phyloP scores from a whole-genome alignment of 2,113 vertebrate species.

The Candoia aspera region DNA sequence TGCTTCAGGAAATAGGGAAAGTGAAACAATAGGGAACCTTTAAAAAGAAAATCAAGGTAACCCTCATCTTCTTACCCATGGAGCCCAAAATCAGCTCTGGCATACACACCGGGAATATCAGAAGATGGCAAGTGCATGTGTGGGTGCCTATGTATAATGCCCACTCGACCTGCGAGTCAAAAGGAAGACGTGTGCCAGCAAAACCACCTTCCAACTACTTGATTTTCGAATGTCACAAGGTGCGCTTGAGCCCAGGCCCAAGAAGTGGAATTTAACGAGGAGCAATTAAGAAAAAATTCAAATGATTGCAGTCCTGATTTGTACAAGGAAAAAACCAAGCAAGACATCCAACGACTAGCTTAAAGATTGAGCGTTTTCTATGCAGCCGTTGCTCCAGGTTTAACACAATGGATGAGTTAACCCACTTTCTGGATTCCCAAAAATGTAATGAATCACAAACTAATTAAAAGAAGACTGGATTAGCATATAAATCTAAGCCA shows the following conservation, averaged over 20 bases:
- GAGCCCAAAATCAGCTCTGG: background rate
- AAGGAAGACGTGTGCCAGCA: background rate
- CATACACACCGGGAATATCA: background rate
- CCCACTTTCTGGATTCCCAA: background rate
- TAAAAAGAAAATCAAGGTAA: too few species aligned
- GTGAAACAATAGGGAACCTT: too few species aligned
- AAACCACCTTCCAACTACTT: constrained; percentile 32
- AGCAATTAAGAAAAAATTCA: background rate
- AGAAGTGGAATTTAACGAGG: background rate
- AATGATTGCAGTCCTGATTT: background rate
- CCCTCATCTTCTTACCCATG: background rate
- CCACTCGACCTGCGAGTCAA: background rate
- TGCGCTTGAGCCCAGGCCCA: background rate
- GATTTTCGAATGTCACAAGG: constrained; percentile 28
- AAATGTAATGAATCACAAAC: background rate
- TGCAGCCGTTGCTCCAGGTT: background rate
- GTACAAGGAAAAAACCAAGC: fast-evolving
- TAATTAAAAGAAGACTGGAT: background rate
- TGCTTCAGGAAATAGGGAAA: background rate
- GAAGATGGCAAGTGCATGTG: background rate
- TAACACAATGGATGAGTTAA: background rate
- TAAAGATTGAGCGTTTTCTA: background rate
- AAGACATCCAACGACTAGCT: background rate
- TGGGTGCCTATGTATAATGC: background rate
- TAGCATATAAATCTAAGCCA: background rate